A percentile compares a stretch with the other conserved stretches of the same genome.
Conservation (phyloP, 2,797 vertebrate genomes). For the Spea hammondii region DNA sequence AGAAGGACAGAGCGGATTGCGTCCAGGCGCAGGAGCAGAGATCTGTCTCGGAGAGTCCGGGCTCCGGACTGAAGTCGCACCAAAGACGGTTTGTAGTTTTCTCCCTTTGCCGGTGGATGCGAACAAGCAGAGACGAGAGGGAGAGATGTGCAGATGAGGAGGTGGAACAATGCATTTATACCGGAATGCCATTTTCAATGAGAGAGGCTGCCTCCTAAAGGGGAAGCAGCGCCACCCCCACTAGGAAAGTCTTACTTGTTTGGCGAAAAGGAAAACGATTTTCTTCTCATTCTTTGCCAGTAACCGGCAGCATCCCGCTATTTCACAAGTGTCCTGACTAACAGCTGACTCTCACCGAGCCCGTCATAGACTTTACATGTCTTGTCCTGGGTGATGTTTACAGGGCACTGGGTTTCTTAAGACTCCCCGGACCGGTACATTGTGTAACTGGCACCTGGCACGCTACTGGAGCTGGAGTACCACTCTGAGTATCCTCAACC, state of each 20-base stretch:
- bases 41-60: background rate
- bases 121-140: constrained; percentile 68
- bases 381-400: constrained; percentile 27
- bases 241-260: constrained; percentile 61
- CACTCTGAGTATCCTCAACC: background rate
- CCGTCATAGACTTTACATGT: constrained; percentile 22
- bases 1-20: background rate
- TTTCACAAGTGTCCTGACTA: constrained; percentile 57
- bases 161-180: constrained; percentile 84
- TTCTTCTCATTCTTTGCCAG: constrained; percentile 58
- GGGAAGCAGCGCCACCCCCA: constrained; percentile 75
- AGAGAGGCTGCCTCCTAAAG: constrained; percentile 77
- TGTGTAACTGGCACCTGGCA: background rate
- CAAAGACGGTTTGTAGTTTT: constrained; percentile 30
- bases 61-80: constrained; percentile 4
- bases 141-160: constrained; percentile 76
- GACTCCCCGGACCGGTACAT: background rate
- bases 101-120: constrained; percentile 72
- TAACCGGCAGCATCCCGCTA: constrained; percentile 40
- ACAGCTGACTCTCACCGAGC: constrained; percentile 58
- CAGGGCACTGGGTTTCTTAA: background rate
- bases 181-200: constrained; percentile 77
- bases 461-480: background rate
- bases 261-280: constrained; percentile 45
- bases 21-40: background rate